Conservation (phyloP, 2,888 invertebrate species). For the Heliothis peltigera region DNA sequence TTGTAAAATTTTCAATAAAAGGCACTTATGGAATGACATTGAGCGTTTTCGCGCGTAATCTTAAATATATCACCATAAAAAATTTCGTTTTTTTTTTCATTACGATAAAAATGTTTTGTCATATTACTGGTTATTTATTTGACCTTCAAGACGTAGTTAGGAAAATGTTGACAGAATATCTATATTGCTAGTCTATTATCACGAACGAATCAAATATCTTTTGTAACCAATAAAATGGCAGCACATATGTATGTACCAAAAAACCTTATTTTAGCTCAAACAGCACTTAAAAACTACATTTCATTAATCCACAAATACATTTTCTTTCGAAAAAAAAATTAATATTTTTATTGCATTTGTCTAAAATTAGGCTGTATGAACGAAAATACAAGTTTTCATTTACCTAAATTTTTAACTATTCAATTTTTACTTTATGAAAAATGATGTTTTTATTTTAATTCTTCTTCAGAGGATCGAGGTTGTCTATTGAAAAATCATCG, state of each 20-base stretch:
- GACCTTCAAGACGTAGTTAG: conserved; percentile 71
- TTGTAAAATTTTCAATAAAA: conserved; percentile 65
- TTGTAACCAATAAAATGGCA: conserved; percentile 87
- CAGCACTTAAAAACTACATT: conserved; percentile 72
- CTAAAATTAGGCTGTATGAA: conserved; percentile 76
- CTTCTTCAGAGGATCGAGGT: conserved; percentile 97
- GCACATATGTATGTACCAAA: conserved; percentile 72
- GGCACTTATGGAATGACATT: conserved; percentile 87
- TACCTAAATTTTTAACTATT: conserved; percentile 71
- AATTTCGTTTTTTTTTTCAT: conserved; percentile 59
- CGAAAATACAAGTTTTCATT: conserved; percentile 71
- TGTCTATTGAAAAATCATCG: conserved; percentile 98
- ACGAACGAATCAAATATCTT: conserved; percentile 73
- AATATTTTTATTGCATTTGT: conserved; percentile 74
- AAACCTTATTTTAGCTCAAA: conserved; percentile 75
- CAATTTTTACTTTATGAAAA: conserved; percentile 61
- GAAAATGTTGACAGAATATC: conserved; percentile 50
- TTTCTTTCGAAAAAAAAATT: conserved; percentile 49
- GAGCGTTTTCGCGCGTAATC: conserved; percentile 74
- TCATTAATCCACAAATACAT: conserved; percentile 67
- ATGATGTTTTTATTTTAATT: conserved; percentile 80
- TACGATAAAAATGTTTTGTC: conserved; percentile 57
- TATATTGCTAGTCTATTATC: conserved; percentile 77
- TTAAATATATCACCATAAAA: conserved; percentile 70
- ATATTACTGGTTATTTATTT: conserved; percentile 67